Conservation (phyloP, 2,797 vertebrate genomes). For the Ciconia nigra region DNA sequence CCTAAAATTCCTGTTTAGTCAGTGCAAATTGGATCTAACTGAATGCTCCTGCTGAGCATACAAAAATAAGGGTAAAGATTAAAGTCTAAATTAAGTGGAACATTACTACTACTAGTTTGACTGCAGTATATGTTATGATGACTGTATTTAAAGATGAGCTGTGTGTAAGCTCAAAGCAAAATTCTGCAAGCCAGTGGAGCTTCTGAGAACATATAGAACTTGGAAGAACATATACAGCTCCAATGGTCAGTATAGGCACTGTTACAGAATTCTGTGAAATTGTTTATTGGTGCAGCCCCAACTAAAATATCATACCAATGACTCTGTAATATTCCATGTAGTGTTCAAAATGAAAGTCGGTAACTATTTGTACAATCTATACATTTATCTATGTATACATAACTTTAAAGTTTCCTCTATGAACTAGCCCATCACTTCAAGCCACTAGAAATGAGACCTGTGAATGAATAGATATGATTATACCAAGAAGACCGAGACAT, state of each 20-base stretch:
- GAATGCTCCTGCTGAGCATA: neutral
- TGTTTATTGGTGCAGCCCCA: neutral
- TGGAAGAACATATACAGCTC: neutral
- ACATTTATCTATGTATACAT: neutral
- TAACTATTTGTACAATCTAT: neutral
- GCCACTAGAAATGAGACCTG: neutral
- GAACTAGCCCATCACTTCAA: neutral
- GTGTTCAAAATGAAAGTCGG: neutral
- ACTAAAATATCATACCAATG: neutral
- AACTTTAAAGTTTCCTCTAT: neutral
- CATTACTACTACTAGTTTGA: neutral
- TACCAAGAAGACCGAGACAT: neutral
- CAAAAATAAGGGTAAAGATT: neutral
- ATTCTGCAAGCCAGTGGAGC: neutral
- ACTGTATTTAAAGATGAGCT: neutral
- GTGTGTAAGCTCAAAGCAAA: neutral
- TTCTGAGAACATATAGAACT: neutral
- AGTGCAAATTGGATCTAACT: neutral
- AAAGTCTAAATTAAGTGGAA: neutral
- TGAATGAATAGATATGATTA: neutral
- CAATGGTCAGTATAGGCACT: neutral
- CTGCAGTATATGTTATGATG: neutral
- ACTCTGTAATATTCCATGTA: neutral
- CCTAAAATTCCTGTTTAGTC: neutral
- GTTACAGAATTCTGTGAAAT: neutral